Percentiles rank a stretch among this genome's conserved stretches.
These are phyloP conservation scores for Mormyrus lacerda DNA, from an alignment of 2,113 vertebrate species.

Conservation along the genomic window DNA sequence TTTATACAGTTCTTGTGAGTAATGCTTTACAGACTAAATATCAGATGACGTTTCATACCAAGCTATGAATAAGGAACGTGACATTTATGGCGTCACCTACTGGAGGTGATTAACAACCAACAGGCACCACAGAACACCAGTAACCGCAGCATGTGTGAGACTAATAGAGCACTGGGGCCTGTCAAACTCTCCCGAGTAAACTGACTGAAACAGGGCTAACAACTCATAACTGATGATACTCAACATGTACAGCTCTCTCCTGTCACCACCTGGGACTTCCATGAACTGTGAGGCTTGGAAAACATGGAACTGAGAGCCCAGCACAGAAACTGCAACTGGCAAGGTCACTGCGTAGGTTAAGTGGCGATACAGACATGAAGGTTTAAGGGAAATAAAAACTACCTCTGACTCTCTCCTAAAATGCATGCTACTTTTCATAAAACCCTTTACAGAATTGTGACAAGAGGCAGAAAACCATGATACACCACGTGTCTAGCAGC, in stretches of 20 bases:
- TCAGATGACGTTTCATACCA: constrained; percentile 41
- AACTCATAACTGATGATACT: not conserved
- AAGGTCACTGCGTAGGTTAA: constrained; percentile 19
- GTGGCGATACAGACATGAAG: not conserved
- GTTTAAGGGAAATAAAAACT: not conserved
- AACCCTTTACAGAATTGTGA: not conserved
- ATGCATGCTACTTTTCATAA: not conserved
- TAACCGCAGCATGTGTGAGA: constrained; percentile 42
- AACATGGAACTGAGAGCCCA: not conserved
- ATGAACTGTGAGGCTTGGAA: not conserved
- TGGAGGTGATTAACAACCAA: constrained; percentile 46
- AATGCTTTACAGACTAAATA: constrained; percentile 44
- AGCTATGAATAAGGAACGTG: constrained; percentile 51
- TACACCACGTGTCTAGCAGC: not conserved
- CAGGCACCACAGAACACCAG: constrained; percentile 35
- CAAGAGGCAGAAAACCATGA: not conserved
- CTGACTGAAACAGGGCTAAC: not conserved
- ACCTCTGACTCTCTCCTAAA: not conserved
- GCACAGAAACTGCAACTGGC: not conserved
- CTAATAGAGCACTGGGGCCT: constrained; percentile 48
- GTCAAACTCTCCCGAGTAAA: constrained; percentile 25
- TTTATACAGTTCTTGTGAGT: constrained; percentile 10
- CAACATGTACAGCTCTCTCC: not conserved
- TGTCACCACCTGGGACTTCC: not conserved
- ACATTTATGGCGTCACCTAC: constrained; percentile 36